Percentiles rank a stretch among this genome's conserved stretches.
phyloP scores from a whole-genome alignment of 1,140 invertebrate species.

The Sitodiplosis mosellana region DNA sequence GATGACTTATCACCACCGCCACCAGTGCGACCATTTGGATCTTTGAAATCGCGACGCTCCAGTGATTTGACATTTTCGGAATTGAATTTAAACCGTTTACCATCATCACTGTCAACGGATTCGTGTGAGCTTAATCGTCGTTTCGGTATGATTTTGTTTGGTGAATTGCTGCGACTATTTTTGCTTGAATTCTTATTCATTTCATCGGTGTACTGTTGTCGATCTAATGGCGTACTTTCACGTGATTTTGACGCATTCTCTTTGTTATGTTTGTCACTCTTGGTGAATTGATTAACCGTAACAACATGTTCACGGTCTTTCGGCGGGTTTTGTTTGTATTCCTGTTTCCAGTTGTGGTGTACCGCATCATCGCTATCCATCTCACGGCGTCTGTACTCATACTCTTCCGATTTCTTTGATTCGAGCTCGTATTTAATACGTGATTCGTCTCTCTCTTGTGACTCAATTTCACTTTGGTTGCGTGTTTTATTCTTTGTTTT shows the following conservation, averaged over 20 bases:
- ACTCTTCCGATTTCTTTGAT: not conserved
- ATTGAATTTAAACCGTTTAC: constrained; percentile 48
- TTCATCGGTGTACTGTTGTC: not conserved
- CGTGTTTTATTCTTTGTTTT: constrained; percentile 16
- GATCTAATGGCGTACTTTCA: not conserved
- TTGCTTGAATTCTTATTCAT: not conserved
- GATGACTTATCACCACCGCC: no score
- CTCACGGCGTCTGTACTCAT: not conserved
- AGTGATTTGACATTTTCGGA: constrained; percentile 31
- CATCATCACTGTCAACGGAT: constrained; percentile 44
- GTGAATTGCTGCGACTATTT: constrained; percentile 30
- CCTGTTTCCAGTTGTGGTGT: no score
- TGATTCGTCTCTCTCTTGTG: constrained; percentile 15
- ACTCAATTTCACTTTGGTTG: constrained; percentile 13
- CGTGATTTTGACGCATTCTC: constrained; percentile 10
- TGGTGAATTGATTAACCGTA: not conserved
- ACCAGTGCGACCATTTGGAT: constrained; percentile 20
- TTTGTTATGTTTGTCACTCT: constrained; percentile 19
- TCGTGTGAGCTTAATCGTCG: constrained; percentile 61
- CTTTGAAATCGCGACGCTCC: constrained; percentile 54
- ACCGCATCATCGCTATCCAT: no score
- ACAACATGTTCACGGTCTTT: not conserved
- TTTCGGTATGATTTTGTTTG: constrained; percentile 44
- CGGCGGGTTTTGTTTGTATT: not conserved
- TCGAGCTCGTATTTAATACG: not conserved